Conservation (phyloP, 2,888 invertebrate species). For the Melanostoma mellinum region DNA sequence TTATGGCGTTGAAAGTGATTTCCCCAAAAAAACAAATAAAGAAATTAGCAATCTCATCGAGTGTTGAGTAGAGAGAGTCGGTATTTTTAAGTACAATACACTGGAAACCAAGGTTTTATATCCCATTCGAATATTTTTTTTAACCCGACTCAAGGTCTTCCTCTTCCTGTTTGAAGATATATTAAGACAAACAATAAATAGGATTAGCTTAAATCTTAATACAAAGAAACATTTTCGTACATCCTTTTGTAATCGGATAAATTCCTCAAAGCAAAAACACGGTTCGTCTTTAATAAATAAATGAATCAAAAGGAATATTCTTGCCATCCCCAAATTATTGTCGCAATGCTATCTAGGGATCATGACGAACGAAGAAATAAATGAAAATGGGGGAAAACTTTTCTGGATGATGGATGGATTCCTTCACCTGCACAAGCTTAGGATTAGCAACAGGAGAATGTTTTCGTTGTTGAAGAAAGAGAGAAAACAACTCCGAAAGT, state of each 20-base stretch:
- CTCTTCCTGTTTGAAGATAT: too few species aligned
- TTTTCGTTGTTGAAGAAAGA: slow-evolving; percentile 9
- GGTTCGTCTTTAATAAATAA: slow-evolving; percentile 53
- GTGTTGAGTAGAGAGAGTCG: slow-evolving; percentile 13
- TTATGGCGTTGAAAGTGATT: slow-evolving; percentile 33
- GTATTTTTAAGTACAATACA: not conserved
- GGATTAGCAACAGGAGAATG: slow-evolving; percentile 64
- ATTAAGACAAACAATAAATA: slow-evolving; percentile 2
- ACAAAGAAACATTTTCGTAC: slow-evolving; percentile 17
- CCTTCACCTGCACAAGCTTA: slow-evolving; percentile 61
- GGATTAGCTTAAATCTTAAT: slow-evolving; percentile 16
- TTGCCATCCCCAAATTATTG: slow-evolving; percentile 18
- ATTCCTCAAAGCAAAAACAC: slow-evolving; percentile 43
- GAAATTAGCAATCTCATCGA: slow-evolving; percentile 26
- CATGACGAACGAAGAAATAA: slow-evolving; percentile 3
- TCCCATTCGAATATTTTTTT: not conserved
- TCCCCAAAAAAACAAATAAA: slow-evolving; percentile 10
- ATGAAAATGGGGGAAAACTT: slow-evolving; percentile 45
- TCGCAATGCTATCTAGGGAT: slow-evolving; percentile 31
- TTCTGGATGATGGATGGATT: slow-evolving; percentile 64
- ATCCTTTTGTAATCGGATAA: slow-evolving; percentile 55
- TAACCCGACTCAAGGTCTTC: not conserved
- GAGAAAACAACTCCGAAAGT: slow-evolving; percentile 38
- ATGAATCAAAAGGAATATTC: slow-evolving; percentile 36
- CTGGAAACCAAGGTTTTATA: not conserved